phyloP scores from a whole-genome alignment of 2,888 invertebrate genomes.

The Pinctada fucata region DNA sequence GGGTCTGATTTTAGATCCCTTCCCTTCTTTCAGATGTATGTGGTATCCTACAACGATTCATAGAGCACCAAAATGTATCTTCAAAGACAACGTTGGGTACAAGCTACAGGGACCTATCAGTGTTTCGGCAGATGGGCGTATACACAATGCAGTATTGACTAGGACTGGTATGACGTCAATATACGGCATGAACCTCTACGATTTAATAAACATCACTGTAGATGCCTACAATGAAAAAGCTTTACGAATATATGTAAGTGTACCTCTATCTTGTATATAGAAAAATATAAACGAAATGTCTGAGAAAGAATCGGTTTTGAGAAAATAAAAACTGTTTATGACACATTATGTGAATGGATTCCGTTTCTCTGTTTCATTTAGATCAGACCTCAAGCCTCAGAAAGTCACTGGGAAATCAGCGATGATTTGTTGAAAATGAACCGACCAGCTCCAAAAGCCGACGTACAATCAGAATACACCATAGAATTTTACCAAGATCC shows the following conservation, averaged over 20 bases:
- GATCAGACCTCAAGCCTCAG: constrained; percentile 15
- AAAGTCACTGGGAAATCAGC: constrained; percentile 30
- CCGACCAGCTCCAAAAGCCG: neutral
- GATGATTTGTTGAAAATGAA: constrained; percentile 33
- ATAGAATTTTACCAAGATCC: constrained; percentile 27
- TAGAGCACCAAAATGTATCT: constrained; percentile 31
- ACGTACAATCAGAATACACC: constrained; percentile 11
- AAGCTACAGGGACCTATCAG: neutral
- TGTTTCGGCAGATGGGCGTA: neutral
- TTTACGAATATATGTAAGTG: constrained; percentile 30
- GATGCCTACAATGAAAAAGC: constrained; percentile 27
- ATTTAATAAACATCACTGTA: constrained; percentile 20
- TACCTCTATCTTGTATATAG: neutral
- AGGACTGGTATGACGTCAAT: constrained; percentile 19
- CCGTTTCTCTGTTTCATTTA: neutral
- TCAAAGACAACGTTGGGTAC: constrained; percentile 22
- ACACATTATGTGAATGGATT: too few species aligned
- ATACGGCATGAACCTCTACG: constrained; percentile 21
- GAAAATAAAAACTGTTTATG: too few species aligned
- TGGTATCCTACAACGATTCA: constrained; percentile 13
- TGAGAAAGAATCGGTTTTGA: neutral
- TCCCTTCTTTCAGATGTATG: constrained; percentile 23
- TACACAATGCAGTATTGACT: constrained; percentile 9
- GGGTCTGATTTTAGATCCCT: too few species aligned
- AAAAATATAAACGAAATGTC: too few species aligned